These are phyloP conservation scores for Mesocentrotus franciscanus DNA, from an alignment of 53 echinoderm and acorn worm genomes.

Conservation along the genomic window DNA sequence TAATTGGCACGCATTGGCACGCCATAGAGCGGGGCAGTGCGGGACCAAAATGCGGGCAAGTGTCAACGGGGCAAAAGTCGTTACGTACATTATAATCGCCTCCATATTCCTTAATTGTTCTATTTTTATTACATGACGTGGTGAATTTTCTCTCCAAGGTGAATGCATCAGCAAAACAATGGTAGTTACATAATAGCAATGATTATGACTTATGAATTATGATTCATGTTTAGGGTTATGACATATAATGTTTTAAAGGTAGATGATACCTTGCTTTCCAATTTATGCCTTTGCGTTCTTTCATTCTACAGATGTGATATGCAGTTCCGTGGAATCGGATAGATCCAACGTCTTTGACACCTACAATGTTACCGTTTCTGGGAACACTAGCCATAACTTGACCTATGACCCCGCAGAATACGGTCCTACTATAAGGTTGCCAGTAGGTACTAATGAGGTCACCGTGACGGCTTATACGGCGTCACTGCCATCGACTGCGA, in stretches of 20 bases:
- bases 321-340: neutral
- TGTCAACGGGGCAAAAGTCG: too few relatives aligned
- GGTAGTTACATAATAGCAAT: too few relatives aligned
- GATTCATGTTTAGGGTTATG: too few relatives aligned
- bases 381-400: neutral
- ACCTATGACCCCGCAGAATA: conserved; percentile 10
- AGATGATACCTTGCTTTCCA: too few relatives aligned
- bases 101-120: neutral
- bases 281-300: neutral
- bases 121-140: neutral
- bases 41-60: too few relatives aligned
- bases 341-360: conserved; percentile 23
- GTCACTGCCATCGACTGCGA: neutral
- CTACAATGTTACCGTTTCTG: conserved; percentile 25
- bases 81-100: neutral
- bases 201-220: too few relatives aligned
- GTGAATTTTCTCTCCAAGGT: neutral
- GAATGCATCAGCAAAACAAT: neutral
- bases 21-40: too few relatives aligned
- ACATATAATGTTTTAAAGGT: too few relatives aligned
- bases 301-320: conserved; percentile 12
- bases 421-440: conserved; percentile 24
- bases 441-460: conserved; percentile 42
- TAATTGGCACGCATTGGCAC: too few relatives aligned
- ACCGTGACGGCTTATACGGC: neutral